Base-by-base conservation (phyloP, 2,113 vertebrate genomes). In the Dipodomys spectabilis region DNA sequence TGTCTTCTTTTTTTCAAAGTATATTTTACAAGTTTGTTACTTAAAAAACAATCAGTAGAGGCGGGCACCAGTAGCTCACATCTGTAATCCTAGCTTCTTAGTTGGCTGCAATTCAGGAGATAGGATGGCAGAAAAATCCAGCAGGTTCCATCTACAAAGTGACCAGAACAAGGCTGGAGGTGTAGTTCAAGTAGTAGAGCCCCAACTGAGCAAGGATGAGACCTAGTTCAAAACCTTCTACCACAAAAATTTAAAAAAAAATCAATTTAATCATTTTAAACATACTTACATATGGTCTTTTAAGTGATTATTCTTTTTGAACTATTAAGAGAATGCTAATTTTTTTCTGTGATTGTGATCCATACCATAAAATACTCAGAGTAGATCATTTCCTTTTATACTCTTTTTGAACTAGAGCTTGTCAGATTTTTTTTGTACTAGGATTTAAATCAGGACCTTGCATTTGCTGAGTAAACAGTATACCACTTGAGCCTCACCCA, bases 241-340 rank as follows among this genome's bases (percentile, higher is more conserved):
- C 49, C 8, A 53, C 49, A 9, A 53, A 53, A 53, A 53, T 9
- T 11, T 1, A 57, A 22, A 22, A 69, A 45, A 44, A 72, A 69
- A 4, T 16, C 7, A 80, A 2, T 81, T 20, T 71, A 67, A 53
- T 65, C 23, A 68, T 80, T 64, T 79, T 86, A 27, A 92, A 79
- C 8, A 86, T 53, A 88, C 25, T 23, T 84, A 19, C 45, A n/a
- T 74, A 18, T 86, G 35, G 5, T 71, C 10, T 64, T 90, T 84
- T 71, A 25, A 32, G 65, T 67, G 1, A 60, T 57, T 89, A 22
- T 88, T 79, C 39, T 73, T 86, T 94, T 86, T 94, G 45, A 88
- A 27, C 8, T 78, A 64, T 82, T 82, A 6, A 11, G 62, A 30
- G n/a, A 1, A 73, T 79, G 60, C 27, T 82, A 74, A 74, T 35